Evolutionary conservation across 2,888 invertebrate genomes (phyloP).

Genomic region (Andrena chrysosceles): DNA sequence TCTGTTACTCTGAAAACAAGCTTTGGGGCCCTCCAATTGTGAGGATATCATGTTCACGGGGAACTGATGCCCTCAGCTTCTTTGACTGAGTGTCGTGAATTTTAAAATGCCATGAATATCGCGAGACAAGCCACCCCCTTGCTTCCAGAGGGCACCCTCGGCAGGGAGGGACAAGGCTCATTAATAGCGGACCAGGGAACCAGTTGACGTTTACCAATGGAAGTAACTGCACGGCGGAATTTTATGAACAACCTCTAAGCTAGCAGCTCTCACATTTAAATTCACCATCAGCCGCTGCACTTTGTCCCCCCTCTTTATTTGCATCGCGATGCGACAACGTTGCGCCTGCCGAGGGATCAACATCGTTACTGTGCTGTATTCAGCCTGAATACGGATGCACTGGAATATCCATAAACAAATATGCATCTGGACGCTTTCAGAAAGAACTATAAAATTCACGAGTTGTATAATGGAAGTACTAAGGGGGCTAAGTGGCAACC

Average conservation of each 20-base stretch:
- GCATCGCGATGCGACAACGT: slow-evolving; percentile 22
- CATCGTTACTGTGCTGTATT: neutral
- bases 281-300: slow-evolving; percentile 4
- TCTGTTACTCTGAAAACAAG: neutral
- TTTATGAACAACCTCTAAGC: neutral
- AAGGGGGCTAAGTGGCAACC: too few relatives aligned
- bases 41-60: neutral
- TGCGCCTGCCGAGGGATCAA: slow-evolving; percentile 3
- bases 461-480: too few relatives aligned
- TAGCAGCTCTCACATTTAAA: slow-evolving; percentile 18
- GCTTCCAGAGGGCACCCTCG: slow-evolving; percentile 38
- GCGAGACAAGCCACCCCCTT: slow-evolving; percentile 38
- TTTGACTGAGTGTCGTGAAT: slow-evolving; percentile 53
- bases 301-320: slow-evolving; percentile 31
- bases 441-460: neutral
- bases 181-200: slow-evolving; percentile 9
- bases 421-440: neutral
- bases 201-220: slow-evolving; percentile 29
- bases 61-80: slow-evolving; percentile 11
- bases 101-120: slow-evolving; percentile 69
- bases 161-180: slow-evolving; percentile 24
- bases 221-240: slow-evolving; percentile 10
- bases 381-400: slow-evolving; percentile 20
- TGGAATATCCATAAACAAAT: neutral
- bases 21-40: neutral